Conservation (phyloP, 2,888 invertebrate genomes). For the Drosophila percnosoma region DNA sequence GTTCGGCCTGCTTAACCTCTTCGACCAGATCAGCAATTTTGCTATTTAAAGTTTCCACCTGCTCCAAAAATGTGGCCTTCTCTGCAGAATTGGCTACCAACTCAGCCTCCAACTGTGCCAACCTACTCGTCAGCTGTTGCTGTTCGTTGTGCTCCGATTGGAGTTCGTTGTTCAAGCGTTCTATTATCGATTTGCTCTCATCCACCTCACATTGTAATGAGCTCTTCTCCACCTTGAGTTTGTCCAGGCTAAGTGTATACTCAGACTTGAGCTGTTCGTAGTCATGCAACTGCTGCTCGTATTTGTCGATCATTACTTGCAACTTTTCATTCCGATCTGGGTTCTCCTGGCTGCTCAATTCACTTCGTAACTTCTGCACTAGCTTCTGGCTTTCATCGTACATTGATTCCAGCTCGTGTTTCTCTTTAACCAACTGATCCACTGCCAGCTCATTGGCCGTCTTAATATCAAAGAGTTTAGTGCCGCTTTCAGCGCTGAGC, state of each 20-base stretch:
- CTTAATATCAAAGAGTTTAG: conserved; percentile 20
- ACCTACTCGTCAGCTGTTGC: conserved; percentile 2
- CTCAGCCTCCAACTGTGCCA: conserved; percentile 1
- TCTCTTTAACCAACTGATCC: conserved; percentile 41
- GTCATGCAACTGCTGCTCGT: conserved; percentile 25
- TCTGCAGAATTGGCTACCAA: conserved; percentile 4
- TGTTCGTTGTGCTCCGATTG: conserved; percentile 20
- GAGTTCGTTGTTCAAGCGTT: conserved; percentile 21
- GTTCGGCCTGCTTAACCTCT: conserved; percentile 17
- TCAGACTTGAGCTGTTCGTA: conserved; percentile 32
- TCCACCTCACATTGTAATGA: conserved; percentile 19
- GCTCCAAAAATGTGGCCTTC: conserved; percentile 11
- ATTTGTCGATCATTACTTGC: conserved; percentile 28
- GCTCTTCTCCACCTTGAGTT: conserved; percentile 35
- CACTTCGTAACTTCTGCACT: conserved; percentile 29
- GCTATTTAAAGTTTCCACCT: conserved; percentile 31
- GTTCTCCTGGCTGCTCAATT: conserved; percentile 3
- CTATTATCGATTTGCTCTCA: conserved; percentile 21
- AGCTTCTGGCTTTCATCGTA: conserved; percentile 47
- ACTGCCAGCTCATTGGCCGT: conserved; percentile 19
- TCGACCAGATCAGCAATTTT: conserved; percentile 31
- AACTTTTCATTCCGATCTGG: conserved; percentile 1
- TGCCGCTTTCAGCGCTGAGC: conserved; percentile 26
- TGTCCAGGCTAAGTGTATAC: conserved; percentile 7
- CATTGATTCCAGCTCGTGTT: conserved; percentile 46